These are phyloP conservation scores for Gadus macrocephalus DNA, from an alignment of 2,113 vertebrate species.

Conservation along the genomic window DNA sequence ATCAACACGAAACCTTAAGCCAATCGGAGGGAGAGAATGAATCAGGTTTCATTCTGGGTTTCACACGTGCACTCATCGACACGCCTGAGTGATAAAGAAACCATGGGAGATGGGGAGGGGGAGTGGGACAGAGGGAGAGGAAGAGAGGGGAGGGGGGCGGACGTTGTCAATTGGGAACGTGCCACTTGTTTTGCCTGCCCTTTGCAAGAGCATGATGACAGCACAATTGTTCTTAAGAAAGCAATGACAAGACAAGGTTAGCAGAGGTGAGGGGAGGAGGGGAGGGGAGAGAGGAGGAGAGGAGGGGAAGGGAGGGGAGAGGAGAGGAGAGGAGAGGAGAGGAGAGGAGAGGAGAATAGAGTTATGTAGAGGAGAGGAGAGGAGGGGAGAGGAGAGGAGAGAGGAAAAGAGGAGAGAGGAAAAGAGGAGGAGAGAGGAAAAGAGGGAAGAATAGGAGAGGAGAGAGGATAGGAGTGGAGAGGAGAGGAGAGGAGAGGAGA, in stretches of 20 bases:
- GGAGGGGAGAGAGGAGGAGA: neutral
- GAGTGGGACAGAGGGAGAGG: constrained; percentile 16
- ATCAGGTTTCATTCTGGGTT: too few relatives aligned
- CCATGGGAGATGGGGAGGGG: neutral
- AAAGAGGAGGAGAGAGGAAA: too few relatives aligned
- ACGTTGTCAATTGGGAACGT: too few relatives aligned
- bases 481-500: too few relatives aligned
- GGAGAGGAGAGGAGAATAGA: too few relatives aligned
- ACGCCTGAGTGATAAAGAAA: constrained; percentile 11
- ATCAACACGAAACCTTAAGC: too few relatives aligned
- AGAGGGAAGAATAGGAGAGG: too few relatives aligned
- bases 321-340: neutral
- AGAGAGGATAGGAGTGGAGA: too few relatives aligned
- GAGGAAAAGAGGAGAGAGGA: too few relatives aligned
- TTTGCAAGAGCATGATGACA: constrained; percentile 73
- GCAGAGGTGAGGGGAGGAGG: constrained; percentile 29
- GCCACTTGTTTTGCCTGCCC: constrained; percentile 56
- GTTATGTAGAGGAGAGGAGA: too few relatives aligned
- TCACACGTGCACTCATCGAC: neutral
- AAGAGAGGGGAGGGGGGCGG: constrained; percentile 7
- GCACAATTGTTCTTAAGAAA: constrained; percentile 72
- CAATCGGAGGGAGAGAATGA: too few relatives aligned
- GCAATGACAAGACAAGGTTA: constrained; percentile 75
- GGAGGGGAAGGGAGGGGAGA: neutral
- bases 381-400: too few relatives aligned